phyloP scores from a whole-genome alignment of 2,797 vertebrate genomes.

The Enteromius anoplus region DNA sequence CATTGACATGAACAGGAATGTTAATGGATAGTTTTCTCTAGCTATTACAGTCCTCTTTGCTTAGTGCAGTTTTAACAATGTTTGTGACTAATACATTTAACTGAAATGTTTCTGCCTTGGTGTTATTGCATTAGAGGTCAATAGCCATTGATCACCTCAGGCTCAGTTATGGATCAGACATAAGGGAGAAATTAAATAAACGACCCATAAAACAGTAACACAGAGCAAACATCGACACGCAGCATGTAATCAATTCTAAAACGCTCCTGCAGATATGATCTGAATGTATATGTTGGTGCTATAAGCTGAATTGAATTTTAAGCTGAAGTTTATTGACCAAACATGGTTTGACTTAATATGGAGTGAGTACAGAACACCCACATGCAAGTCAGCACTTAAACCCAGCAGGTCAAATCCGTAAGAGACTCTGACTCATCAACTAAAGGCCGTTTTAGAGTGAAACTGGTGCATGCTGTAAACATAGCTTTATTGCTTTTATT shows the following conservation, averaged over 20 bases:
- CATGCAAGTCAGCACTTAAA: neutral
- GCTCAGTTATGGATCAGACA: conserved; percentile 22
- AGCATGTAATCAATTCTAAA: conserved; percentile 18
- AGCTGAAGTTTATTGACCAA: conserved; percentile 18
- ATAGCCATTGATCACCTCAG: conserved; percentile 31
- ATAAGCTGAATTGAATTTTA: neutral
- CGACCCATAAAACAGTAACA: neutral
- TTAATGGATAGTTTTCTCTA: neutral
- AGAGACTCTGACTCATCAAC: conserved; percentile 38
- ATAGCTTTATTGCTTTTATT: conserved; percentile 42
- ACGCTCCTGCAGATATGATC: conserved; percentile 4
- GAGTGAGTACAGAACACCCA: neutral
- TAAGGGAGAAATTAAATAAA: conserved; percentile 28
- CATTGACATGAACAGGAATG: neutral
- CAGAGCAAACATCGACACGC: neutral
- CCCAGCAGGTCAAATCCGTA: conserved; percentile 23
- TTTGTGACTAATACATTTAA: conserved; percentile 23
- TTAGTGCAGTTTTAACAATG: neutral
- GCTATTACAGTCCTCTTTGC: neutral
- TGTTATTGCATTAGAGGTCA: conserved; percentile 42
- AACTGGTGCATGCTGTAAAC: conserved; percentile 39
- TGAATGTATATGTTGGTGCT: neutral
- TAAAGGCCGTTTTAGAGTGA: conserved; percentile 16
- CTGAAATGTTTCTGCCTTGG: neutral
- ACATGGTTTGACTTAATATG: neutral